Percentiles rank a stretch among this genome's conserved stretches.
Conservation (phyloP, 2,797 vertebrate species). For the Chelonia mydas region DNA sequence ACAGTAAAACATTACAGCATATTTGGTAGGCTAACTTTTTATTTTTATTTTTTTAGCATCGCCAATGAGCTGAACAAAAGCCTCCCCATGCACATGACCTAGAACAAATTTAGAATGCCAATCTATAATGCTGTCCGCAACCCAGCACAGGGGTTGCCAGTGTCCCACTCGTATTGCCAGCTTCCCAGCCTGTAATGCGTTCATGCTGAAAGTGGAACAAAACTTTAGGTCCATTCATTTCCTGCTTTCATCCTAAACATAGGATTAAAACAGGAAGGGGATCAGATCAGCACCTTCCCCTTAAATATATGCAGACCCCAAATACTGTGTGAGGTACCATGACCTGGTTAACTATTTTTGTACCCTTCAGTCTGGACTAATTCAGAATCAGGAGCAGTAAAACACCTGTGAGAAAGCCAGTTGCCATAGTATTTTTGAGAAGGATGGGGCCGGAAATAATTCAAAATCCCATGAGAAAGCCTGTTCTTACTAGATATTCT, state of each 20-base stretch:
- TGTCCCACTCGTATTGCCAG: neutral
- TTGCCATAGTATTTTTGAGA: neutral
- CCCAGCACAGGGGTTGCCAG: neutral
- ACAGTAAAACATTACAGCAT: neutral
- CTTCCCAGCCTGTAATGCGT: neutral
- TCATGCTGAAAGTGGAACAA: neutral
- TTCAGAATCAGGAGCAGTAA: neutral
- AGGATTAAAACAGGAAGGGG: neutral
- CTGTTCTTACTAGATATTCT: neutral
- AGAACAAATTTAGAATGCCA: conserved; percentile 25
- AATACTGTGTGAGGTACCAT: neutral
- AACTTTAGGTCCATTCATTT: conserved; percentile 3
- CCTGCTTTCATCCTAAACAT: conserved; percentile 1
- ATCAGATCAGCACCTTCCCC: conserved; percentile 6
- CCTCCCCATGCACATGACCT: neutral
- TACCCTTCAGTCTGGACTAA: neutral
- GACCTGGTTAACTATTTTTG: neutral
- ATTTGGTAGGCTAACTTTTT: neutral
- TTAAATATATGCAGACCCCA: neutral
- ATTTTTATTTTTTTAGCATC: neutral
- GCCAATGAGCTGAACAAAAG: neutral
- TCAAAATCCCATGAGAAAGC: neutral
- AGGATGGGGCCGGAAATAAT: neutral
- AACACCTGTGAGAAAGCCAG: neutral
- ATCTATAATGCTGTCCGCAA: neutral